Base-by-base conservation (phyloP, 2,888 invertebrate genomes). In the Antitype chi region DNA sequence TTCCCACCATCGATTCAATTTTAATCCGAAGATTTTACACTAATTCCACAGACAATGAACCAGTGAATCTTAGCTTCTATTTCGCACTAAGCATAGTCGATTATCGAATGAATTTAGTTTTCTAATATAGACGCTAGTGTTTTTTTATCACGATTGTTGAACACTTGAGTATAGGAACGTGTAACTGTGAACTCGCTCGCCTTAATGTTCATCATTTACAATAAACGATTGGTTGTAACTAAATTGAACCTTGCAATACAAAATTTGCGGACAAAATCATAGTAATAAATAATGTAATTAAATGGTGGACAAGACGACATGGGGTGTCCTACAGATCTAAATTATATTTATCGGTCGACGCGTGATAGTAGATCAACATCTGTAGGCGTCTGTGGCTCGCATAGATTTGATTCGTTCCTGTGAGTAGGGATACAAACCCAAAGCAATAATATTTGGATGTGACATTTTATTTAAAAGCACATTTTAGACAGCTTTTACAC, bases 361-460 rank as follows among this genome's bases (percentile, higher is more conserved):
- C 43, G 59, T 32, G 63, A 53, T 69, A 38, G 59, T 62, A 67
- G 52, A n/a, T 67, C 63, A 77, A 66, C 63, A 55, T 71, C 82
- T 80, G 80, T 83, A 75, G 82, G 82, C 78, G 60, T 77, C 80
- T 67, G 32, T 71, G 78, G 79, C 52, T 78, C 64, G 74, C 62
- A 70, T 73, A 81, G 82, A 78, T 68, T 70, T 86, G 91, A 92
- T 93, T 92, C 89, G 92, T 95, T 94, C 94, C 94, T 94, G 87
- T 89, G 89, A 89, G 88, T 90, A 92, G 88, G 90, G 87, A 90
- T 87, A 81, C 77, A 49, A 87, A 92, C 91, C 87, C 87, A 92
- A 93, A 96, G 96, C 96, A 96, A 96, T 96, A 96, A 96, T 92
- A 88, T 85, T 93, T 93, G 96, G 96, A 96, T 96, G 96, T 96